Percentiles rank a stretch among this genome's conserved stretches.
phyloP scores from a whole-genome alignment of 2,113 vertebrate species.

The Peromyscus leucopus region DNA sequence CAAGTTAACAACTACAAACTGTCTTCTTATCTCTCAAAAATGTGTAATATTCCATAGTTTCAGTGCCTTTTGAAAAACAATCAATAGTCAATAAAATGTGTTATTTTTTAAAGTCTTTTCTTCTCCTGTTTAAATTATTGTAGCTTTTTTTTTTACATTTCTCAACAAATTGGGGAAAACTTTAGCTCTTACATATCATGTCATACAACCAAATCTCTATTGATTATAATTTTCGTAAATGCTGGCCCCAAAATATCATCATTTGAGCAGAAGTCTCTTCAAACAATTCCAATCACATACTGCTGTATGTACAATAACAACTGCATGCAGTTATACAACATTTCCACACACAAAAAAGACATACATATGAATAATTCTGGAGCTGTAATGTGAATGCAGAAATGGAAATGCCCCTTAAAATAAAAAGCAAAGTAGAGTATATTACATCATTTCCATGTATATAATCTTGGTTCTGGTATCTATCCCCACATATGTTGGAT shows the following conservation, averaged over 20 bases:
- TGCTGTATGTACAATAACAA: neutral
- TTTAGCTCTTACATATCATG: neutral
- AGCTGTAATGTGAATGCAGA: neutral
- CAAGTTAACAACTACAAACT: neutral
- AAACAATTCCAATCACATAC: neutral
- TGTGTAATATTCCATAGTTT: neutral
- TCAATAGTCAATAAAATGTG: neutral
- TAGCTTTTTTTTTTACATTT: neutral
- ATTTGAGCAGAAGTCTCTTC: conserved; percentile 25
- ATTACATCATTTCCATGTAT: neutral
- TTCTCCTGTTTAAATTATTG: neutral
- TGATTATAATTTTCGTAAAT: neutral
- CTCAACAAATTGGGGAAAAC: neutral
- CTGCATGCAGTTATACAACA: neutral
- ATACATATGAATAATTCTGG: conserved; percentile 1
- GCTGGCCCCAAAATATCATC: neutral
- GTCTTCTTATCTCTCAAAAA: neutral
- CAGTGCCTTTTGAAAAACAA: neutral
- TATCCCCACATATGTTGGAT: neutral
- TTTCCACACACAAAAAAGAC: neutral
- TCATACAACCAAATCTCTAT: conserved; percentile 4
- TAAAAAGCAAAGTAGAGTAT: neutral
- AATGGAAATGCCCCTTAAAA: conserved; percentile 40
- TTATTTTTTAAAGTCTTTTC: neutral
- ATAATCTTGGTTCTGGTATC: too few species aligned